Evolutionary conservation across 2,888 invertebrate species (phyloP).

Genomic region (Ichneumoninae sp.): DNA sequence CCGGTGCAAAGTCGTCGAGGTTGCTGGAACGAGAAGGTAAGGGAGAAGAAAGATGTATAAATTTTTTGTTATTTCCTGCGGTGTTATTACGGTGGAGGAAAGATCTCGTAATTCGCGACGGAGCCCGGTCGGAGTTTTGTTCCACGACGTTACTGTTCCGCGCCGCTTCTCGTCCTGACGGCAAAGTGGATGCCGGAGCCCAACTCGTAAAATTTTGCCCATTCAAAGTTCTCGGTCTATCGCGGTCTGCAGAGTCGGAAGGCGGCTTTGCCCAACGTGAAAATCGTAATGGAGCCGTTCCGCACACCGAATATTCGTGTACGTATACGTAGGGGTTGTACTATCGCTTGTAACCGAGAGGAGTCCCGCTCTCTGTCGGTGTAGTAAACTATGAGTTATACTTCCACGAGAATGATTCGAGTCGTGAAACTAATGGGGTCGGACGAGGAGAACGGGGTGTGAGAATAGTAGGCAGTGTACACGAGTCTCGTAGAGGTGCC

Average conservation of each 20-base stretch:
- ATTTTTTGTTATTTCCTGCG: not conserved
- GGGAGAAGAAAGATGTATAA: not conserved
- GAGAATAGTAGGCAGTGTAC: slow-evolving; percentile 47
- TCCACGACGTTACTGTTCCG: not conserved
- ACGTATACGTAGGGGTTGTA: not conserved
- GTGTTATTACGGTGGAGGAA: slow-evolving; percentile 10
- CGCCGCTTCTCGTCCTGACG: not conserved
- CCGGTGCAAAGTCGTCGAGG: slow-evolving; percentile 93
- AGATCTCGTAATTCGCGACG: not conserved
- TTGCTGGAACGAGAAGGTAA: slow-evolving; percentile 91
- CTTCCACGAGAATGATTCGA: slow-evolving; percentile 68
- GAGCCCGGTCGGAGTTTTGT: not conserved
- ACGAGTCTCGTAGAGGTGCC: slow-evolving; percentile 21
- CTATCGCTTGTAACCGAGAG: slow-evolving; percentile 23
- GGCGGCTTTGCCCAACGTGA: slow-evolving; percentile 24
- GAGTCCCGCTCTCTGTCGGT: slow-evolving; percentile 11
- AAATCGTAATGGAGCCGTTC: slow-evolving; percentile 44
- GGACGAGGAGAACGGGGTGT: slow-evolving; percentile 45
- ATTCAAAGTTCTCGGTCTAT: slow-evolving; percentile 54
- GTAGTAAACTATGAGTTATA: slow-evolving; percentile 52
- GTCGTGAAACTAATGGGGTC: slow-evolving; percentile 70
- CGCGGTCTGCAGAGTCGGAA: not conserved
- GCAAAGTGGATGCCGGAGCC: slow-evolving; percentile 36
- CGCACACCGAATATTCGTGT: slow-evolving; percentile 1
- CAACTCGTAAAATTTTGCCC: slow-evolving; percentile 60